Percentiles rank a stretch among this genome's conserved stretches.
Conservation (phyloP, 2,797 vertebrate genomes). For the Aldrovandia affinis region DNA sequence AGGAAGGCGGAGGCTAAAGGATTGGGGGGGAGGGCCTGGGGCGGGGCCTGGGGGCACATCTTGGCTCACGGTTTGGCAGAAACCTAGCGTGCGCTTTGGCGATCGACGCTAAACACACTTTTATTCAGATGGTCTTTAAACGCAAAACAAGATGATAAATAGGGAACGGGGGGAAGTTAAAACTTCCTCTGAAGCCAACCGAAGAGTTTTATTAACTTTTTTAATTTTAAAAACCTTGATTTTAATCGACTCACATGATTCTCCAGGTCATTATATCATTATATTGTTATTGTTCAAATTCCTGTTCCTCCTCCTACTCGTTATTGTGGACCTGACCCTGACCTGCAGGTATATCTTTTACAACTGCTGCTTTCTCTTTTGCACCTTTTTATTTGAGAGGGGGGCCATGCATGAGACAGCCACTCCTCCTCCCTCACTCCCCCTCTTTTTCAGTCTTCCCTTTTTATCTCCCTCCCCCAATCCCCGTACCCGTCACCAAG, state of each 20-base stretch:
- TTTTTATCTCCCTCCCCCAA: slow-evolving; percentile 47
- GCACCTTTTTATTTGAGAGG: slow-evolving; percentile 39
- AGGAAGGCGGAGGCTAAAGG: slow-evolving; percentile 63
- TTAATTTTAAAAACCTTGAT: slow-evolving; percentile 57
- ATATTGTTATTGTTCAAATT: slow-evolving; percentile 58
- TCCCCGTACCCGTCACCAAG: slow-evolving; percentile 54
- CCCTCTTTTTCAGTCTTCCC: slow-evolving; percentile 67
- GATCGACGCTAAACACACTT: slow-evolving; percentile 32
- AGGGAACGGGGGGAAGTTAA: slow-evolving; percentile 30
- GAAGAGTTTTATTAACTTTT: slow-evolving; percentile 68
- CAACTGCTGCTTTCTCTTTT: slow-evolving; percentile 48
- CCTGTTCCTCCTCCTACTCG: slow-evolving; percentile 64
- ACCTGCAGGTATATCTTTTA: slow-evolving; percentile 55
- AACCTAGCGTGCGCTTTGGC: slow-evolving; percentile 24
- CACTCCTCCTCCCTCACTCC: slow-evolving; percentile 52
- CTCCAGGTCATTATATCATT: slow-evolving; percentile 64
- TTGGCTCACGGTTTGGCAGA: slow-evolving; percentile 54
- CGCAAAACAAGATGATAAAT: slow-evolving; percentile 37
- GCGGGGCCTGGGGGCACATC: slow-evolving; percentile 63
- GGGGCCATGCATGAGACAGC: slow-evolving; percentile 35
- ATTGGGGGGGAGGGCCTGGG: slow-evolving; percentile 49
- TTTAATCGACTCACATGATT: slow-evolving; percentile 71
- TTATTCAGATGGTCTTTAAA: slow-evolving; percentile 44
- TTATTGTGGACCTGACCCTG: slow-evolving; percentile 54
- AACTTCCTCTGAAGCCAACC: slow-evolving; percentile 67